These are phyloP conservation scores for Chelonoidis abingdonii DNA, from an alignment of 2,113 vertebrate species.

Conservation along the genomic window DNA sequence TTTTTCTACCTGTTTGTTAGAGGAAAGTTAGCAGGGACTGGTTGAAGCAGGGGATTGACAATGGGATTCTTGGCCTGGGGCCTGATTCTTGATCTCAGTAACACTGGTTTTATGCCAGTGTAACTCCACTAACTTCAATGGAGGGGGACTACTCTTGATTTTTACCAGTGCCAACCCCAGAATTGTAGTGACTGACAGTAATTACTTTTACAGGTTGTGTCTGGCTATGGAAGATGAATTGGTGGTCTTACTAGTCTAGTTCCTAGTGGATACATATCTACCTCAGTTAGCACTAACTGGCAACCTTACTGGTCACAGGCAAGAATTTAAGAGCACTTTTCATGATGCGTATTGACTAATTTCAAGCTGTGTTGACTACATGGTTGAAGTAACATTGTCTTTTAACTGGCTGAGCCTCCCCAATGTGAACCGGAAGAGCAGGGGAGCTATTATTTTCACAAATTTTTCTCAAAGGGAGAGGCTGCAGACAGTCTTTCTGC, in stretches of 20 bases:
- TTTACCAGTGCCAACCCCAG: not conserved
- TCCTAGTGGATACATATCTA: not conserved
- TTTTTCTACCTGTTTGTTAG: not conserved
- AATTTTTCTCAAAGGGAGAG: not conserved
- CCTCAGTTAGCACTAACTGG: not conserved
- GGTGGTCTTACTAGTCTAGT: not conserved
- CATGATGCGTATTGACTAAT: not conserved
- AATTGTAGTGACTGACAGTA: not conserved
- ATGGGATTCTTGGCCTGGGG: not conserved
- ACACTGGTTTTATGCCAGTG: not conserved
- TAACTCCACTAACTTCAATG: rapidly evolving
- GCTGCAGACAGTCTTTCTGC: not conserved
- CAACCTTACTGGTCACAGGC: not conserved
- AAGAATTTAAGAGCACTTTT: conserved; percentile 2
- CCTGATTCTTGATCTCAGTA: not conserved
- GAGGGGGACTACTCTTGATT: not conserved
- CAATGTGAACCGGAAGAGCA: not conserved
- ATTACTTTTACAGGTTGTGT: not conserved
- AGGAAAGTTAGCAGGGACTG: not conserved
- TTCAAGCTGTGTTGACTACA: conserved; percentile 10
- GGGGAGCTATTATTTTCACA: not conserved
- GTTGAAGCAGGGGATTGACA: not conserved
- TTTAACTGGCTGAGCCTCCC: not conserved
- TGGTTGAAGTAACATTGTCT: not conserved
- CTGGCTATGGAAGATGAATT: not conserved